Evolutionary conservation across 2,888 invertebrate species (phyloP), one percentile per base, ranked within the genome.

Genomic region (Perithous albicinctus): DNA sequence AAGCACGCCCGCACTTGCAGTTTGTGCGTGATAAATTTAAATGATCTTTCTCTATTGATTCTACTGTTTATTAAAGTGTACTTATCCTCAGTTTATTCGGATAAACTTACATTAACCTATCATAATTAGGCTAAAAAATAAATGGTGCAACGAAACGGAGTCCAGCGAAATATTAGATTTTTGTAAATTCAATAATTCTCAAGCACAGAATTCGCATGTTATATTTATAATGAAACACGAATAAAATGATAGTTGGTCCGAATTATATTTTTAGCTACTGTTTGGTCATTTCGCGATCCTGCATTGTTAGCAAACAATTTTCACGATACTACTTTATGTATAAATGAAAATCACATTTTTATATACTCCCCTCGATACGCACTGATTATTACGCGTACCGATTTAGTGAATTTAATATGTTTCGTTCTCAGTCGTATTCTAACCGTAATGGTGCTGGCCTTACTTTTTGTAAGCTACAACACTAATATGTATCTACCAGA

Each of bases 201-300:
- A n/a, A n/a, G 56, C 56, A 82, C 73, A 66, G 66, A 80, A 74
- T 78, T 54, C 48, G 64, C 56, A 51, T 63, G 48, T 23, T 66
- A 75, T 78, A 73, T 20, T 41, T 66, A 63, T 51, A 79, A 67
- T 75, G 32, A 75, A 56, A 64, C 69, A n/a, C n/a, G n/a, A 85
- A 76, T 78, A 78, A 82, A 84, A 84, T 46, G 54, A 80, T 85
- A 80, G 72, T 88, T 88, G 87, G 87, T 88, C 87, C 87, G 84
- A 86, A 87, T 87, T 64, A 32, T 80, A 80, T 81, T 61, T 59
- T 72, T 48, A 32, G 15, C 73, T 73, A 48, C 63, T 46, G 4
- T 73, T 80, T 80, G 80, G 80, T 80, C 80, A 77, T 80, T 80
- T 80, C 76, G 76, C 66, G 67, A 80, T 84, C 41, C 61, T 80